Evolutionary conservation across 2,113 vertebrate genomes (phyloP).

Genomic region (Elanus axillaris): DNA sequence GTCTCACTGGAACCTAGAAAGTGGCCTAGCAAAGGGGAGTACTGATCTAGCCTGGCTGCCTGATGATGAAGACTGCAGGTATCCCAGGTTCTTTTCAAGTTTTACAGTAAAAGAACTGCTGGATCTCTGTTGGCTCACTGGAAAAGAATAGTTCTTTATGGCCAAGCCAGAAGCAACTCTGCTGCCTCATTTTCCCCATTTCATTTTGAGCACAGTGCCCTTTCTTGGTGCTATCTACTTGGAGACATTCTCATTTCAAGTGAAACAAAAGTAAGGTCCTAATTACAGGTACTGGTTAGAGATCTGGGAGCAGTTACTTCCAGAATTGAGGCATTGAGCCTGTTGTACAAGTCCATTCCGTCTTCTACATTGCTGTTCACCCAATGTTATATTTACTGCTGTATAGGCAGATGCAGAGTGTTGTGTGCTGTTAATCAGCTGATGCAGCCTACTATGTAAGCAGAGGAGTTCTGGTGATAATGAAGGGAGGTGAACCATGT

Average conservation of each 20-base stretch:
- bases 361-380: background rate
- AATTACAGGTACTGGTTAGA: background rate
- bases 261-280: background rate
- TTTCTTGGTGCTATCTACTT: background rate
- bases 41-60: background rate
- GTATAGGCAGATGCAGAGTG: background rate
- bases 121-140: background rate
- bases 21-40: background rate
- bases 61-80: background rate
- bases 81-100: background rate
- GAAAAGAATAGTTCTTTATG: background rate
- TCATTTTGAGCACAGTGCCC: background rate
- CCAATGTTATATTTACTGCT: rapidly evolving
- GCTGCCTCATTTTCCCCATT: background rate
- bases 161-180: background rate
- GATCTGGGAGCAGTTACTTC: background rate
- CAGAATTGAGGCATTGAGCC: background rate
- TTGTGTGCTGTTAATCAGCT: background rate
- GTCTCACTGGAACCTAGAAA: background rate
- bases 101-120: background rate
- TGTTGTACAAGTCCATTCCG: no score
- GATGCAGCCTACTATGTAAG: background rate
- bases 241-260: background rate
- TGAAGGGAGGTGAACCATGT: background rate
- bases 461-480: background rate